phyloP scores from a whole-genome alignment of 2,113 vertebrate genomes.

The Otus sunia region DNA sequence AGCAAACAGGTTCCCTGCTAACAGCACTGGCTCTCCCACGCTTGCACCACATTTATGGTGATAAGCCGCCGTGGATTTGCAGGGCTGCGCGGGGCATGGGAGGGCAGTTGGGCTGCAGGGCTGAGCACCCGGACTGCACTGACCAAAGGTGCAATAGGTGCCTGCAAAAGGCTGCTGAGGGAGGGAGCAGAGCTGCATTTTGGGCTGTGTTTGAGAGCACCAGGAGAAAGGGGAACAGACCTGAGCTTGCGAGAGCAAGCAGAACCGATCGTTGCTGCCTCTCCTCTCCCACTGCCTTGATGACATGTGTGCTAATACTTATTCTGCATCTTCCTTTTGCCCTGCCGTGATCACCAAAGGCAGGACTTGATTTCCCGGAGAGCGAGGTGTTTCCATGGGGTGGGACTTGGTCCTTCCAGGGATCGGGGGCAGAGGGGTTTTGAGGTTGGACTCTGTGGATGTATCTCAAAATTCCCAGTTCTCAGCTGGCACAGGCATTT shows the following conservation, averaged over 20 bases:
- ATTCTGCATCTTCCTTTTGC: neutral
- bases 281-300: neutral
- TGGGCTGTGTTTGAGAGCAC: neutral
- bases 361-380: neutral
- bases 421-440: neutral
- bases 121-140: fast-evolving
- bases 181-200: neutral
- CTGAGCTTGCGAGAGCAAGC: fast-evolving
- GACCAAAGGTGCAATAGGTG: neutral
- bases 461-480: neutral
- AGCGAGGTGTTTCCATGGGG: neutral
- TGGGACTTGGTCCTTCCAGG: neutral
- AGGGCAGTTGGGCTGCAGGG: neutral
- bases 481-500: neutral
- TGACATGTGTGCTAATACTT: fast-evolving
- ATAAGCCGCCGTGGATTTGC: fast-evolving
- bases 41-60: fast-evolving
- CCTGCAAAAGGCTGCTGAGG: neutral
- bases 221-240: neutral
- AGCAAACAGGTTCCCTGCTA: neutral
- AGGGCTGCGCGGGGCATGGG: fast-evolving
- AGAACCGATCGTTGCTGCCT: neutral
- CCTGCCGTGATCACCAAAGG: fast-evolving
- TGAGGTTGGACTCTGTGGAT: fast-evolving
- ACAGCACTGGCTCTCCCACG: fast-evolving